These are phyloP conservation scores for Vombatus ursinus DNA, from an alignment of 2,113 vertebrate species.

Conservation along the genomic window DNA sequence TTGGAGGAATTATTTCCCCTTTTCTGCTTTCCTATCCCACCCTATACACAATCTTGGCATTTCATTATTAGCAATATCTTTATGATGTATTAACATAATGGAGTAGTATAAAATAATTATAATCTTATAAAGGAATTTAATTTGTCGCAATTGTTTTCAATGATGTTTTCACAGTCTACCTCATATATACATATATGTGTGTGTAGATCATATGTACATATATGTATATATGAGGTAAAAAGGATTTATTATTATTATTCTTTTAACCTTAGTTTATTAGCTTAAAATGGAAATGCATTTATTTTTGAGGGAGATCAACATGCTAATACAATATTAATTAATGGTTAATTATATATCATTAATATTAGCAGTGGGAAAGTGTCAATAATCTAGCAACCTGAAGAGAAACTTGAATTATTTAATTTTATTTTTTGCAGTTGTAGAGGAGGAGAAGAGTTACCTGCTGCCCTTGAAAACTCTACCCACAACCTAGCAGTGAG, in stretches of 20 bases:
- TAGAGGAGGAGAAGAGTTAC: neutral
- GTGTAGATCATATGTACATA: neutral
- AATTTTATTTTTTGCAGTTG: neutral
- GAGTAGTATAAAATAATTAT: neutral
- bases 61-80: neutral
- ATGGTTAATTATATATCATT: neutral
- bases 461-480: neutral
- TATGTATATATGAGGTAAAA: neutral
- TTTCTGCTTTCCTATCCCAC: neutral
- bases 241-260: neutral
- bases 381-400: neutral
- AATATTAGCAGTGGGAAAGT: neutral
- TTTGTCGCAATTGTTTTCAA: neutral
- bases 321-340: neutral
- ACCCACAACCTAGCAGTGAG: neutral
- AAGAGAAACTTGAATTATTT: neutral
- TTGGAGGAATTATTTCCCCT: neutral
- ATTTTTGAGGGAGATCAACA: neutral
- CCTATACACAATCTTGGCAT: neutral
- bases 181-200: neutral
- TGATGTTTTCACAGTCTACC: neutral
- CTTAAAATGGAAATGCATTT: neutral
- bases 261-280: neutral
- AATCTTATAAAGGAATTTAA: neutral
- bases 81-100: neutral